A percentile compares a stretch with the other conserved stretches of the same genome.
phyloP scores from a whole-genome alignment of 2,888 invertebrate genomes.

The Callimorpha dominula region DNA sequence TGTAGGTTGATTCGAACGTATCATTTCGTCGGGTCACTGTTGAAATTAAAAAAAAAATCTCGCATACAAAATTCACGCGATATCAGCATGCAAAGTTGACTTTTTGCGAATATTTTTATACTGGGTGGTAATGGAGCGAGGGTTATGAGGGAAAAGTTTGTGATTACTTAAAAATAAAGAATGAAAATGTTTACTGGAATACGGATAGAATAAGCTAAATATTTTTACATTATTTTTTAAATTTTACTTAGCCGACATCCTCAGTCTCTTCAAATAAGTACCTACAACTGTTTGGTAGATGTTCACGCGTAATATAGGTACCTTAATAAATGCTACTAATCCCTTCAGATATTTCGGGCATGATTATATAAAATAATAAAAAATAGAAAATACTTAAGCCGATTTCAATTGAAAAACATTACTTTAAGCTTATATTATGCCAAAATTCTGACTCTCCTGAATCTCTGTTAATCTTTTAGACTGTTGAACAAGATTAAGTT shows the following conservation, averaged over 20 bases:
- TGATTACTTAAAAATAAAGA: neutral
- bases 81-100: slow-evolving; percentile 22
- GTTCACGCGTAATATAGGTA: no score
- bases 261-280: neutral
- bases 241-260: neutral
- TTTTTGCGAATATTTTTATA: slow-evolving; percentile 11
- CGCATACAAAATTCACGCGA: slow-evolving; percentile 25
- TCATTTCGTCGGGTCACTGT: slow-evolving; percentile 39
- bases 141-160: neutral
- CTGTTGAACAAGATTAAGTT: neutral
- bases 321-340: no score
- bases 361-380: no score
- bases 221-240: neutral
- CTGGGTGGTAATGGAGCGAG: slow-evolving; percentile 1
- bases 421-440: no score
- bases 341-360: no score
- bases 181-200: neutral
- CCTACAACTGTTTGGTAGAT: no score
- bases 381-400: no score
- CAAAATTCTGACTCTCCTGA: no score
- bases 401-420: no score
- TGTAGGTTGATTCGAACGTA: slow-evolving; percentile 51
- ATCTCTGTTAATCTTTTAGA: no score
- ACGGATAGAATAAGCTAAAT: neutral
- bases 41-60: slow-evolving; percentile 33